Evolutionary conservation across 23 tunicate genomes (phyloP), one percentile per base, ranked within the genome.

Genomic region (Trididemnum clinides): DNA sequence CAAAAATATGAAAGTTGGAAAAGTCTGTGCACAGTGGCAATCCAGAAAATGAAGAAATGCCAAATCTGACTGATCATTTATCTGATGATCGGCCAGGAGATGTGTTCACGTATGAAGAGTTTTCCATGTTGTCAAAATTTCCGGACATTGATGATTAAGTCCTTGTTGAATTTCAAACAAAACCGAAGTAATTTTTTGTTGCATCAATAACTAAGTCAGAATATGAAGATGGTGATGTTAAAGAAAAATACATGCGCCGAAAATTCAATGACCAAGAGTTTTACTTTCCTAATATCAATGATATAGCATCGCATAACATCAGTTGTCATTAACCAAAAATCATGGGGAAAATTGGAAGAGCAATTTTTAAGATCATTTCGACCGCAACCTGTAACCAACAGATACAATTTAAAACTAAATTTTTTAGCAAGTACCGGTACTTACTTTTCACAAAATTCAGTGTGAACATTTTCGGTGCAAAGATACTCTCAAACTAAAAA

Each of bases 141-240:
- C 75, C 75, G 4, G 75, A 69, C 3, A 20, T 5, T 5, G 36
- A 20, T 5, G 75, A 69, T 69, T 69, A 69, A 28, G 75, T 69
- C 15, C n/a, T 69, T 35, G 75, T 69, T 27, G 75, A 69, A 30
- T 69, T 69, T 69, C n/a, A 28, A 5, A 5, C 36, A 27, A 10
- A 69, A 5, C 75, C 75, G 31, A 30, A 27, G 10, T 28, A 69
- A 30, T 69, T 5, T 30, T 69, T 5, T 30, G 75, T 69, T 28
- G 75, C 37, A 3, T 20, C 4, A 5, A 20, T 69, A 35, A 69
- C 75, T 4, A 28, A 30, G n/a, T 32, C 36, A 5, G 36, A 69
- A 69, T 35, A 69, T 32, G n/a, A 20, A 5, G 75, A 69, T 69
- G 75, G 75, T 27, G 34, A 69, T 37, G 4, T 69, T 69, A 37